Conservation (phyloP, 2,797 vertebrate species). For the Sebastes paucispinis region DNA sequence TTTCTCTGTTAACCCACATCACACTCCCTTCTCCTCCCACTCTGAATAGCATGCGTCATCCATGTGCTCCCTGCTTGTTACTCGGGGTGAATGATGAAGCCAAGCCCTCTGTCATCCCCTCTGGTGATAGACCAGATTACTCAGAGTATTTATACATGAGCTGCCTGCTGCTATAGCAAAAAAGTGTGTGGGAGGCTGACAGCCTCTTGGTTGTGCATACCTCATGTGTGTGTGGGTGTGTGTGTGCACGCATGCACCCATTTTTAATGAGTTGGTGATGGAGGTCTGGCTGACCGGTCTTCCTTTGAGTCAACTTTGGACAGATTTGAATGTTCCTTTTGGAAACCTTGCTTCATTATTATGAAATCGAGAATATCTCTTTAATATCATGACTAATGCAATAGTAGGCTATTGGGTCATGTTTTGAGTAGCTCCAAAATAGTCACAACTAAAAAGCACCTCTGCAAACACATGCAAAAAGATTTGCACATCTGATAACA, state of each 20-base stretch:
- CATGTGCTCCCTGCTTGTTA: constrained; percentile 34
- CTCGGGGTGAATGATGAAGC: constrained; percentile 47
- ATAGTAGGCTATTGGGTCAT: not conserved
- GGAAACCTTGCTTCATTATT: not conserved
- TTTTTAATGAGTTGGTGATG: constrained; percentile 34
- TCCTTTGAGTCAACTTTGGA: not conserved
- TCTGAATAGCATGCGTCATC: constrained; percentile 45
- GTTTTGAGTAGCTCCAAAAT: not conserved
- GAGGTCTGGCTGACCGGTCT: not conserved
- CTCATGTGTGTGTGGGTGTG: constrained; percentile 41
- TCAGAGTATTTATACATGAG: constrained; percentile 58
- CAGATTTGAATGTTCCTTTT: not conserved
- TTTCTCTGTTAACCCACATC: not conserved
- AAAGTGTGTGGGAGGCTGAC: constrained; percentile 52
- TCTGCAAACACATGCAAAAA: not conserved
- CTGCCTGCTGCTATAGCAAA: constrained; percentile 39
- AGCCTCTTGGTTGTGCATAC: constrained; percentile 37
- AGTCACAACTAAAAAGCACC: not conserved
- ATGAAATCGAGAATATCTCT: not conserved
- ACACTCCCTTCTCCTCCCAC: constrained; percentile 23
- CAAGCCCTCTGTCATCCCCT: constrained; percentile 62
- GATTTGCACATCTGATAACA: not conserved
- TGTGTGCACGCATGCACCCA: constrained; percentile 11
- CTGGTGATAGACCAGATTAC: constrained; percentile 60
- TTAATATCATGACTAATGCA: not conserved